These are phyloP conservation scores for Cygnus atratus DNA, from an alignment of 2,113 vertebrate genomes.

Conservation along the genomic window DNA sequence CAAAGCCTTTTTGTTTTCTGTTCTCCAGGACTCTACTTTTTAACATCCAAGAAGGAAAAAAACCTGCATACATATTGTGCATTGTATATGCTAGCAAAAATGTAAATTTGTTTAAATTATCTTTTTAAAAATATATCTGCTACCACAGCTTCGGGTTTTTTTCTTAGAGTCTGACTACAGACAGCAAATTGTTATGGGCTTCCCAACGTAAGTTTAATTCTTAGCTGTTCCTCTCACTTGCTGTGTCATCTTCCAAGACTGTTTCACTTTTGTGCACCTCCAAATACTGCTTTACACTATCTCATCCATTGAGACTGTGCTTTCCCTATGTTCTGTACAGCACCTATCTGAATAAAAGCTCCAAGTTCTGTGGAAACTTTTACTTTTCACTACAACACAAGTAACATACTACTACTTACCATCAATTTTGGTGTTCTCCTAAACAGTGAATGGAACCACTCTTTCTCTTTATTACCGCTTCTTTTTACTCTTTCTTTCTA, in stretches of 20 bases:
- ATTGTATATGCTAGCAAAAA: not conserved
- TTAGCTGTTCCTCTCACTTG: not conserved
- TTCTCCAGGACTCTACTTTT: not conserved
- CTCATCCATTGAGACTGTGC: not conserved
- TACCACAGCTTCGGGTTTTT: not conserved
- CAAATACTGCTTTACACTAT: not conserved
- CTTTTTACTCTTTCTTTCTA: not conserved
- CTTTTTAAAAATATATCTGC: not conserved
- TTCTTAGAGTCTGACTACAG: not conserved
- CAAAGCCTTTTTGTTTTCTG: not conserved
- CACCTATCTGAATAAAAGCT: not conserved
- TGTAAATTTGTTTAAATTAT: not conserved
- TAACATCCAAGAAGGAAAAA: not conserved
- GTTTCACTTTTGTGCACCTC: not conserved
- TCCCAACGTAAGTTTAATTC: not conserved
- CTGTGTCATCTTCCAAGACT: not conserved
- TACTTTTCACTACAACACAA: not conserved
- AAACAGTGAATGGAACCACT: not conserved
- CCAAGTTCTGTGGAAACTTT: not conserved
- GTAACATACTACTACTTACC: not conserved
- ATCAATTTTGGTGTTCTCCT: not conserved
- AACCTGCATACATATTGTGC: not conserved
- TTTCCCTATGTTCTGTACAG: not conserved
- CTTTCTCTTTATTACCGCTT: not conserved
- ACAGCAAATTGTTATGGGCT: not conserved